phyloP scores from a whole-genome alignment of 1,140 invertebrate genomes.

The Drosophila repletoides region DNA sequence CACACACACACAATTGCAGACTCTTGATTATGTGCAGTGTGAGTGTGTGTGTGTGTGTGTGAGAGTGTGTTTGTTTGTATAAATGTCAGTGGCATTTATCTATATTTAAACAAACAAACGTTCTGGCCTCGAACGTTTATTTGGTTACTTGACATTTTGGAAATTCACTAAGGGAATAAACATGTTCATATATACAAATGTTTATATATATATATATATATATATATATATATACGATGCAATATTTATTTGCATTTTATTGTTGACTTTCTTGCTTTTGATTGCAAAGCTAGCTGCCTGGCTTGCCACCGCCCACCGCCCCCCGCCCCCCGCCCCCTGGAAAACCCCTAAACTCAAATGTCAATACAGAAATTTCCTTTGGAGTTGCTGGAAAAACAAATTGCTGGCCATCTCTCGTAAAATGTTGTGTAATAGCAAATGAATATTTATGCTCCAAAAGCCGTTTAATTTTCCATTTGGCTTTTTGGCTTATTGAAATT shows the following conservation, averaged over 20 bases:
- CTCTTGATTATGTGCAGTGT: conserved; percentile 34
- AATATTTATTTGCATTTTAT: conserved; percentile 79
- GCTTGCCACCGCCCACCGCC: background rate
- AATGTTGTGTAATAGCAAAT: conserved; percentile 70
- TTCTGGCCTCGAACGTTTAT: conserved; percentile 65
- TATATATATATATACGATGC: conserved; percentile 6
- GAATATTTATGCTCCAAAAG: conserved; percentile 67
- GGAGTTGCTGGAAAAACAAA: conserved; percentile 17
- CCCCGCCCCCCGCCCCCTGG: background rate
- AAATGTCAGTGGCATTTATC: conserved; percentile 71
- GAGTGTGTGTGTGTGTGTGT: background rate
- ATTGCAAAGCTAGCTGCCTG: conserved; percentile 51
- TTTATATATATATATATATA: conserved; percentile 21
- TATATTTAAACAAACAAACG: conserved; percentile 75
- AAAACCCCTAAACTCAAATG: conserved; percentile 67
- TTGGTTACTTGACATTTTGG: conserved; percentile 72
- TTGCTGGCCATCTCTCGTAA: conserved; percentile 46
- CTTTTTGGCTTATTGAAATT: conserved; percentile 70
- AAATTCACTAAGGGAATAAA: conserved; percentile 62
- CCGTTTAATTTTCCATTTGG: conserved; percentile 68
- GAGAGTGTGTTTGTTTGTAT: conserved; percentile 46
- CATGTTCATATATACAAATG: conserved; percentile 11
- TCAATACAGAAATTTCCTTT: conserved; percentile 36
- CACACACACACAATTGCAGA: background rate
- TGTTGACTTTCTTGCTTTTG: conserved; percentile 77